Evolutionary conservation across 2,797 vertebrate species (phyloP).

Genomic region (Salarias fasciatus): DNA sequence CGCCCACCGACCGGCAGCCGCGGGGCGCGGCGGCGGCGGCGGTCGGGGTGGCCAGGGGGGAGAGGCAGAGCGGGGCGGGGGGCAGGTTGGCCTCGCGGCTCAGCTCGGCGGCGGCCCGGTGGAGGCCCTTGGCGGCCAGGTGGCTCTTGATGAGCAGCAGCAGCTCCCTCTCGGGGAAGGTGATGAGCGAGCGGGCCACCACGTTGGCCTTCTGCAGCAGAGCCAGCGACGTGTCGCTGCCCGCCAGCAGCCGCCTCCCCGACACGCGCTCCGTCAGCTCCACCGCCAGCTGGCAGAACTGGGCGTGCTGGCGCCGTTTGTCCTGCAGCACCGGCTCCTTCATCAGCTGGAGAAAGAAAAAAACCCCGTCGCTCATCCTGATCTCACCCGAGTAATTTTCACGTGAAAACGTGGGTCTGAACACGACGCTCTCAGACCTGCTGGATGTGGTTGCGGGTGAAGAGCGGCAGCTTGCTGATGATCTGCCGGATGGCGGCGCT

Average conservation of each 20-base stretch:
- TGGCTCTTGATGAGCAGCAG: slow-evolving; percentile 95
- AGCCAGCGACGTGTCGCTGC: slow-evolving; percentile 92
- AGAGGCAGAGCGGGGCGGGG: slow-evolving; percentile 80
- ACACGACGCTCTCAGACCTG: slow-evolving; percentile 75
- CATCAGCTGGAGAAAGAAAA: slow-evolving; percentile 84
- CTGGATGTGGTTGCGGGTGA: slow-evolving; percentile 95
- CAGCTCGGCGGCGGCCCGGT: slow-evolving; percentile 87
- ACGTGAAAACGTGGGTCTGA: too few relatives aligned
- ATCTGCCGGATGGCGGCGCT: slow-evolving; percentile 92
- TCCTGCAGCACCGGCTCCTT: slow-evolving; percentile 97
- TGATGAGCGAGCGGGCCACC: slow-evolving; percentile 94
- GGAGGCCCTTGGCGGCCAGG: slow-evolving; percentile 92
- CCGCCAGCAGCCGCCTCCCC: slow-evolving; percentile 91
- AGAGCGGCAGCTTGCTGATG: slow-evolving; percentile 96
- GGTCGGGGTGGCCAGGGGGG: slow-evolving; percentile 65
- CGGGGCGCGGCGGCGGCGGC: slow-evolving; percentile 83
- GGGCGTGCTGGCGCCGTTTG: slow-evolving; percentile 95
- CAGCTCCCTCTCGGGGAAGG: slow-evolving; percentile 94
- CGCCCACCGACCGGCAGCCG: slow-evolving; percentile 87
- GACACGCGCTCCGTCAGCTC: slow-evolving; percentile 94
- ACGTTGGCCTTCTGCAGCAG: slow-evolving; percentile 93
- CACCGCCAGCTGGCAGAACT: slow-evolving; percentile 93
- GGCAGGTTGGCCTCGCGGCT: slow-evolving; percentile 91
- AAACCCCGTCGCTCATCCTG: too few relatives aligned
- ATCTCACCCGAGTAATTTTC: too few relatives aligned